These are phyloP conservation scores for Leptopilina clavipes DNA, from an alignment of 1,140 invertebrate species.

Conservation along the genomic window DNA sequence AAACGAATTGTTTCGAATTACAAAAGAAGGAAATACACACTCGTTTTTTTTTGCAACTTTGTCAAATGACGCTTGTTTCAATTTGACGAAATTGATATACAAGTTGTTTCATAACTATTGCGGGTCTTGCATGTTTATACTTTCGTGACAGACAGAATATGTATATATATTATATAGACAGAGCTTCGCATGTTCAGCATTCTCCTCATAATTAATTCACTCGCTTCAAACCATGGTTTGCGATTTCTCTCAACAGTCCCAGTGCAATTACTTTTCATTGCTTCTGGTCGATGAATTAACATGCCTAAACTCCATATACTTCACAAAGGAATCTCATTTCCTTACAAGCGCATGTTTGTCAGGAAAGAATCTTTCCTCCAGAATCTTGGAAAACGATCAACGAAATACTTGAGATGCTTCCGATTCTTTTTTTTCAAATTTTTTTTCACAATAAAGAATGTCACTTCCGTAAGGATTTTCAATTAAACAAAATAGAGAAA, in stretches of 20 bases:
- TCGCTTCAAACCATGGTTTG: slow-evolving; percentile 8
- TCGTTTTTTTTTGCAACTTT: background rate
- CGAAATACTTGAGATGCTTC: slow-evolving; percentile 11
- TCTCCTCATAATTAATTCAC: slow-evolving; percentile 34
- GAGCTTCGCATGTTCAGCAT: slow-evolving; percentile 27
- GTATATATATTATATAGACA: background rate
- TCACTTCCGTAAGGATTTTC: slow-evolving; percentile 9
- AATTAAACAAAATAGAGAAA: background rate
- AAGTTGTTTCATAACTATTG: slow-evolving; percentile 15
- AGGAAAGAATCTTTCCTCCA: slow-evolving; percentile 6
- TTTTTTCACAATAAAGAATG: slow-evolving; percentile 1
- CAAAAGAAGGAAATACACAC: too few relatives aligned
- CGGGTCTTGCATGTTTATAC: background rate
- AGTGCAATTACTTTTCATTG: slow-evolving; percentile 18
- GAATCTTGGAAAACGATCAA: slow-evolving; percentile 20
- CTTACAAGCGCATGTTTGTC: slow-evolving; percentile 18
- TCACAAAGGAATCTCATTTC: slow-evolving; percentile 30
- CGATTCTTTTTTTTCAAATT: too few relatives aligned
- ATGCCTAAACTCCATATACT: slow-evolving; percentile 30
- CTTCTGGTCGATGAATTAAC: slow-evolving; percentile 34
- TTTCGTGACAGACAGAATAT: slow-evolving; percentile 3
- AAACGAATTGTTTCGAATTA: too few relatives aligned
- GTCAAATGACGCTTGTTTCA: too few relatives aligned
- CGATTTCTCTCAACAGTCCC: slow-evolving; percentile 28
- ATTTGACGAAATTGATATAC: background rate